Base-by-base conservation (phyloP, 2,888 invertebrate species). In the Cactoblastis cactorum region DNA sequence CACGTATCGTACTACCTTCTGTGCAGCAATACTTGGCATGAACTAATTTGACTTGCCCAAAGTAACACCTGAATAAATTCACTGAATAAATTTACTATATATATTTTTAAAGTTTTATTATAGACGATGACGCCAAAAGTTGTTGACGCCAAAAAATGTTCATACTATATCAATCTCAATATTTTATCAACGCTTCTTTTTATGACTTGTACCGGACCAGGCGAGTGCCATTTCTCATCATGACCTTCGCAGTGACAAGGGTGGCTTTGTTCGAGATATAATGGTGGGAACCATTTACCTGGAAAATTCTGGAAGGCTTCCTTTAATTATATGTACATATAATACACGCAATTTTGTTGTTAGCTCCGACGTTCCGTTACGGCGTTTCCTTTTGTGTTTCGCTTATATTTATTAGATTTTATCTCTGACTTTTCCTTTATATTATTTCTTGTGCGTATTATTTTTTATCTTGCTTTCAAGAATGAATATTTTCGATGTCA, bases 191-290 rank as follows among this genome's bases (percentile, higher is more conserved):
- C 63, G 65, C 62, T 57, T 1, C 11, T 50, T 53, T 61, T 61
- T 43, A 37, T 50, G 9, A 14, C 46, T 62, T 59, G 50, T 2
- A 55, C 65, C 70, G 56, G 47, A 47, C 53, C 18, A 52, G 34
- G 52, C 62, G 58, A 63, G 68, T 69, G 75, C 70, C 74, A 79
- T 81, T 81, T 78, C 80, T 81, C 78, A 80, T 77, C 73, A 72
- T 67, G 82, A 73, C 82, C 81, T 83, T 77, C 71, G 66, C 69
- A 63, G 70, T 77, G 79, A 80, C 80, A 78, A 77, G 78, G 81
- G 80, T 80, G 66, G 76, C 80, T 80, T 79, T 81, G 78, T 80
- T 77, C 69, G 66, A 65, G 70, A 67, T 73, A 76, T 81, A 80
- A 80, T 76, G 73, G 76, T 75, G 73, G 68, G 73, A 80, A 75